phyloP scores from a whole-genome alignment of 2,888 invertebrate species.

The Rhagium mordax region DNA sequence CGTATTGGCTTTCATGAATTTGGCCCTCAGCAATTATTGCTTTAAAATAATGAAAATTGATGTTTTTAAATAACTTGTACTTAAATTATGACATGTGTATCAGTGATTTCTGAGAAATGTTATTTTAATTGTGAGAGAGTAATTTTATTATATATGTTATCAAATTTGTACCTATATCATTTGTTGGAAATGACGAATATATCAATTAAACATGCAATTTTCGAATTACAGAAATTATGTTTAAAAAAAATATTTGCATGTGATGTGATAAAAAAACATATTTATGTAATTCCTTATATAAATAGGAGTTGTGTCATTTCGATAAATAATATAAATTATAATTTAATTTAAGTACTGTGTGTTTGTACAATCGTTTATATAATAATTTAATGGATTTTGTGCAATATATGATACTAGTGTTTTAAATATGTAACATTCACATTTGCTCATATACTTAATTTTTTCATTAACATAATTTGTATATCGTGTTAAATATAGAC shows the following conservation, averaged over 20 bases:
- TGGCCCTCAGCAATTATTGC: not conserved
- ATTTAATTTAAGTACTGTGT: constrained; percentile 44
- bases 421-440: constrained; percentile 40
- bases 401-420: constrained; percentile 43
- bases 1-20: not conserved
- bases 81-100: constrained; percentile 1
- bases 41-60: not conserved
- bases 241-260: constrained; percentile 45
- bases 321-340: constrained; percentile 34
- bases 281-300: constrained; percentile 54
- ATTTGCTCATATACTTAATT: constrained; percentile 40
- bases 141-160: not conserved
- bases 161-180: constrained; percentile 21
- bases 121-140: not conserved
- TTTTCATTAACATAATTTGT: constrained; percentile 38
- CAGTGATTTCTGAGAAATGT: not conserved
- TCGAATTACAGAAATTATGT: constrained; percentile 11
- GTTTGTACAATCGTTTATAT: constrained; percentile 45
- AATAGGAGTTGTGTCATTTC: constrained; percentile 51
- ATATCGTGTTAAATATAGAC: constrained; percentile 33
- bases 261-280: constrained; percentile 50
- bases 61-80: not conserved
- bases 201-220: constrained; percentile 30
- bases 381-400: constrained; percentile 34
- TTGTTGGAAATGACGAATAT: constrained; percentile 30